Base-by-base conservation (phyloP, 2,113 vertebrate genomes). In the Hassar affinis region DNA sequence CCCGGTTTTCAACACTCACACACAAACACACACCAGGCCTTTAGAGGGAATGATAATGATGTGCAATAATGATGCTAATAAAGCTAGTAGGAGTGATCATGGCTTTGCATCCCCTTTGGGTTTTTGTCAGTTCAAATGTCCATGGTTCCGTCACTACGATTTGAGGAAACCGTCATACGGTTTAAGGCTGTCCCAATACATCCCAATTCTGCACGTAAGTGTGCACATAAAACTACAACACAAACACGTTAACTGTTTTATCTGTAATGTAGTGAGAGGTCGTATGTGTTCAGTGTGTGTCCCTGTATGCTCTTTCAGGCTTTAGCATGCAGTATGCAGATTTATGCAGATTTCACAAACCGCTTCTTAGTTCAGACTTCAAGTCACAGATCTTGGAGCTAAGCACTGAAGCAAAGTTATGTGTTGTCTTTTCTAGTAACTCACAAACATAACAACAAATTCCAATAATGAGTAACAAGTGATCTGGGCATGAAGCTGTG, bases 1-100 rank as follows among this genome's bases (percentile, higher is more conserved):
- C 86, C 90, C 85, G 88, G 90, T 89, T 90, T 92, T 89, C 88
- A 78, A 84, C 89, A 89, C 87, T 51, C 92, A 88, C 87, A 89
- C 90, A 80, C 84, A 82, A 54, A 61, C 56, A 85, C 85, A 84
- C n/a, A 68, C 30, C 49, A 35, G 51, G 74, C 86, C 85, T 88
- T 91, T 86, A 87, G 66, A 27, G 27, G 47, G 33, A 49, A 51
- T 80, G 62, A 78, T 82, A 42, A 72, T 79, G 61, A 82, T 83
- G 74, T 76, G 51, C 74, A 77, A 79, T 51, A 85, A 85, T 85
- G 78, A 79, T 81, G 79, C 54, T 84, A 86, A 86, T 84, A 72
- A 87, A 47, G 68, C 61, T 80, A 78, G 83, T 79, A 86, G 88
- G 87, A 88, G 89, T 79, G 87, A 88, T 61, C 27, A 85, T 79